Evolutionary conservation across 2,113 vertebrate genomes (phyloP).

Genomic region (Barbus barbus): DNA sequence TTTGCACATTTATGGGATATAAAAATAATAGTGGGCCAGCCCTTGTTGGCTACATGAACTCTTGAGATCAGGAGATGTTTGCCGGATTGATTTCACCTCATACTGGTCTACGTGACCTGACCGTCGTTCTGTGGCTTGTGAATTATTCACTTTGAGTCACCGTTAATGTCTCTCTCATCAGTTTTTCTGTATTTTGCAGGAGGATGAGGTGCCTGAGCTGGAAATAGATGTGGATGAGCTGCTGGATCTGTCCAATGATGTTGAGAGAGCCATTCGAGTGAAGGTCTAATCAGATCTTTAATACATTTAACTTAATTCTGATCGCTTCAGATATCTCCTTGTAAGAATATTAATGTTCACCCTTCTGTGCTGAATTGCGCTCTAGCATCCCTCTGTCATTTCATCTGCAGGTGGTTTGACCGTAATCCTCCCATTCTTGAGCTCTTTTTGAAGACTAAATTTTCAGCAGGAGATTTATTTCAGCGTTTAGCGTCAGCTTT

Average conservation of each 20-base stretch:
- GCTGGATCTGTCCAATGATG: constrained; percentile 78
- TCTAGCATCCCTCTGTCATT: background rate
- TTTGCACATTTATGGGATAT: too few species aligned
- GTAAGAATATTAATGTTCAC: constrained; percentile 20
- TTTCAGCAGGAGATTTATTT: background rate
- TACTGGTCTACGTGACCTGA: background rate
- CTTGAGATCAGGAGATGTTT: background rate
- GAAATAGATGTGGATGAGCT: constrained; percentile 84
- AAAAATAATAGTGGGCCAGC: background rate
- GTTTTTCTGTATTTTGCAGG: constrained; percentile 56
- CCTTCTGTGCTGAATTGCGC: too few species aligned
- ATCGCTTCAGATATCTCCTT: constrained; percentile 13
- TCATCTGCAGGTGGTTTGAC: constrained; percentile 20
- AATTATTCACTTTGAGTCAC: background rate
- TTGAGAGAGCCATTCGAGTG: constrained; percentile 75
- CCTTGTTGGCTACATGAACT: background rate
- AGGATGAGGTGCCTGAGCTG: constrained; percentile 76
- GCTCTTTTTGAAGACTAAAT: background rate
- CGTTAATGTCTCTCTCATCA: constrained; percentile 5
- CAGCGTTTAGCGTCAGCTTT: background rate
- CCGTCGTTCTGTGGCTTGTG: background rate
- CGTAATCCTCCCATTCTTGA: background rate
- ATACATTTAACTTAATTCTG: background rate
- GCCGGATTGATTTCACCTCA: background rate
- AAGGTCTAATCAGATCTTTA: constrained; percentile 66